Conservation (phyloP, 2,113 vertebrate genomes). For the Prunella himalayana region DNA sequence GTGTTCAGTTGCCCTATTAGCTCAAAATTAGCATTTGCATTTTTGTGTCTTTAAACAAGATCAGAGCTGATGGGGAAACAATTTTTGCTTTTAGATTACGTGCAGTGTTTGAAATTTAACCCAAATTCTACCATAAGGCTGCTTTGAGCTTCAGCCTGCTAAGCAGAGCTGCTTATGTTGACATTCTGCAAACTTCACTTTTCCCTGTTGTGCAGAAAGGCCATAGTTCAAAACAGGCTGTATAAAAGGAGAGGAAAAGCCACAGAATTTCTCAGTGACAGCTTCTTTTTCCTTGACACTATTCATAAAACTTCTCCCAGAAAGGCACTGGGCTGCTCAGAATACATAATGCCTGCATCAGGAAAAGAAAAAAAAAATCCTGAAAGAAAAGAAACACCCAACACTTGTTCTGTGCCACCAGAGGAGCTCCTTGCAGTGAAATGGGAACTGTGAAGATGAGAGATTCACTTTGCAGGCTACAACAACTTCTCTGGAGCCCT, state of each 20-base stretch:
- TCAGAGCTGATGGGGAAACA: not conserved
- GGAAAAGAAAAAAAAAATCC: not conserved
- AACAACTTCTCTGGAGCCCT: slow-evolving; percentile 16
- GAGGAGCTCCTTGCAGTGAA: not conserved
- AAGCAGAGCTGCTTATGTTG: slow-evolving; percentile 19
- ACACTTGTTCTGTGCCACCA: not conserved
- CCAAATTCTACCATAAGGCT: not conserved
- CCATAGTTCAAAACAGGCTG: slow-evolving; percentile 26
- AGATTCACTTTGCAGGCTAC: not conserved
- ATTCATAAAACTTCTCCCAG: slow-evolving; percentile 11
- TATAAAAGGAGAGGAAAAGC: not conserved
- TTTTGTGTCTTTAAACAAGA: not conserved
- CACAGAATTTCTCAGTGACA: slow-evolving; percentile 30
- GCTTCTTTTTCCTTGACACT: slow-evolving; percentile 42
- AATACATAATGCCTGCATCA: not conserved
- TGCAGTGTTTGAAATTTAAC: not conserved
- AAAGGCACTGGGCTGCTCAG: not conserved
- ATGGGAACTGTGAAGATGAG: not conserved
- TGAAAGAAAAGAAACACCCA: not conserved
- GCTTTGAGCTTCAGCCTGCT: slow-evolving; percentile 2
- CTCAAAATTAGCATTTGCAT: not conserved
- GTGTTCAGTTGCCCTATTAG: not conserved
- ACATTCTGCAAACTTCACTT: slow-evolving; percentile 25
- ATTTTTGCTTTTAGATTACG: not conserved
- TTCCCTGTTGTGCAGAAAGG: slow-evolving; percentile 1